Base-by-base conservation (phyloP, 2,888 invertebrate genomes). In the Sepioteuthis lessoniana region DNA sequence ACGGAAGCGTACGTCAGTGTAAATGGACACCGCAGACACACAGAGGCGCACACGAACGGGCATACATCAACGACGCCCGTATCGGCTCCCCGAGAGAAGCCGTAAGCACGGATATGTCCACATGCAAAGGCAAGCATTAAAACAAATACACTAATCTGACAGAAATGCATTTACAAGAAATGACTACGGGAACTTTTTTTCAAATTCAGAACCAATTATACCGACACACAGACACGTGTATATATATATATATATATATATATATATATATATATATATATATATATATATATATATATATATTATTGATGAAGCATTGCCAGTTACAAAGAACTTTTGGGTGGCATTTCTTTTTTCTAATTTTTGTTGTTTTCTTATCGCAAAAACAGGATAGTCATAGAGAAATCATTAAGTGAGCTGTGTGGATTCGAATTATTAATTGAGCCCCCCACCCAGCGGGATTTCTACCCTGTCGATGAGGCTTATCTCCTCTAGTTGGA, bases 1-100 rank as follows among this genome's bases (percentile, higher is more conserved):
- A 76, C 76, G 76, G 76, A 76, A 76, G 76, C 76, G 76, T 76
- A 76, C 76, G 76, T 76, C 76, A 35, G n/a, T 76, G 76, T 76
- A 76, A 76, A 35, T 16, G n/a, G 76, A 76, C n/a, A 76, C 76
- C n/a, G n/a, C n/a, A 76, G 76, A 76, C 76, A 76, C 76, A 76
- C 76, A 76, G 76, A 76, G 76, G 76, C n/a, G 76, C 76, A 76
- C 76, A 76, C 76, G 76, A 35, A 25, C 76, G 13, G 76, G 76
- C 76, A 76, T 76, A 76, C 76, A 76, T 19, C 76, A 35, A 76
- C 76, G 76, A 76, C 76, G 76, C 76, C 76, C 76, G 76, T 76
- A 76, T 76, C 76, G 76, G 76, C 76, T 76, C n/a, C 76, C 76
- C n/a, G 76, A 76, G 31, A 31, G 16, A 76, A 76, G n/a, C 76